These are phyloP conservation scores for Xenentodon cancila DNA, from an alignment of 2,797 vertebrate genomes.

Conservation along the genomic window DNA sequence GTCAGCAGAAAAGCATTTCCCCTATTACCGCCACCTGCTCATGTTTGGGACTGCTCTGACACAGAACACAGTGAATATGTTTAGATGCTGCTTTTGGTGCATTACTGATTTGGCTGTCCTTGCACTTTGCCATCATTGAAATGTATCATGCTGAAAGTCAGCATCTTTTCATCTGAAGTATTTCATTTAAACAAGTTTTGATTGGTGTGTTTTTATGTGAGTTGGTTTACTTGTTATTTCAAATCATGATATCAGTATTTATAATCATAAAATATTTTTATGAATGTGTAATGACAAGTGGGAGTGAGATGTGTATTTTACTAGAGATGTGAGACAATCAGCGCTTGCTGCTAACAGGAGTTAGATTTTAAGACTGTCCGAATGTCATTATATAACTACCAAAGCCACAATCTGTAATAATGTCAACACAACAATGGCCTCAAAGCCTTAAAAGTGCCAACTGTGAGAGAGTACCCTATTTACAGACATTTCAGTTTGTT, in stretches of 20 bases:
- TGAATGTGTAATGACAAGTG: constrained; percentile 66
- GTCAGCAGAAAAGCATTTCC: constrained; percentile 52
- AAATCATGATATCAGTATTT: constrained; percentile 68
- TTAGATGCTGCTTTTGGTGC: constrained; percentile 70
- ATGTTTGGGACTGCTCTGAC: constrained; percentile 60
- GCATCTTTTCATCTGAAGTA: constrained; percentile 61
- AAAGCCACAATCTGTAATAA: constrained; percentile 72
- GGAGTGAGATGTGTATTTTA: constrained; percentile 59
- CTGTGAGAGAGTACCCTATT: not conserved
- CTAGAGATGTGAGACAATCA: constrained; percentile 72
- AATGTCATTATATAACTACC: constrained; percentile 61
- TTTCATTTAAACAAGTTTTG: constrained; percentile 65
- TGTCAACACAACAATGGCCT: constrained; percentile 29
- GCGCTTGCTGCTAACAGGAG: constrained; percentile 59
- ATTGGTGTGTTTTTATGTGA: constrained; percentile 73
- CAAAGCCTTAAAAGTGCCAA: constrained; percentile 49
- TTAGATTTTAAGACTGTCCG: constrained; percentile 50
- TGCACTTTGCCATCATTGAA: constrained; percentile 73
- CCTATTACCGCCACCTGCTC: constrained; percentile 49
- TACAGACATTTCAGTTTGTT: constrained; percentile 21
- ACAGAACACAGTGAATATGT: constrained; percentile 60
- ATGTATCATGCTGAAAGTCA: constrained; percentile 62
- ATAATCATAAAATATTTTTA: constrained; percentile 75
- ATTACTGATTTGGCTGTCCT: constrained; percentile 70
- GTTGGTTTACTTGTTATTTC: constrained; percentile 68